Percentiles rank a stretch among this genome's conserved stretches.
Evolutionary conservation across 2,888 invertebrate species (phyloP).

Genomic region (Phaedon cochleariae): DNA sequence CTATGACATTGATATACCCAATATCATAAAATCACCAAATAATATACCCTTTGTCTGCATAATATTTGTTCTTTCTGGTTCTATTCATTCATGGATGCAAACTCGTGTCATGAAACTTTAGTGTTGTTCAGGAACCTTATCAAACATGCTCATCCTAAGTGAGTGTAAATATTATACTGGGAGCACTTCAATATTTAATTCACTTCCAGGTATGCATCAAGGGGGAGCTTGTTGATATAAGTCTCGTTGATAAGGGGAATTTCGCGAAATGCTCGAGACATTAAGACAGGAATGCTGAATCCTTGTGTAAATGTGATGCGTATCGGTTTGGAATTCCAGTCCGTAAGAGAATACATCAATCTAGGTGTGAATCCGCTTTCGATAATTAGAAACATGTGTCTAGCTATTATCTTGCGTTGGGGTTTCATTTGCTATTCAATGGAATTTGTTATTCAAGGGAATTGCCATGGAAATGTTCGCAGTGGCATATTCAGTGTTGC

Average conservation of each 20-base stretch:
- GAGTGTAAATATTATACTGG: conserved; percentile 6
- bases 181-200: conserved; percentile 16
- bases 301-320: neutral
- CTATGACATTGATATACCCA: too few relatives aligned
- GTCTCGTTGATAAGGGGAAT: conserved; percentile 15
- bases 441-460: neutral
- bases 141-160: neutral
- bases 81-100: too few relatives aligned
- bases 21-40: too few relatives aligned
- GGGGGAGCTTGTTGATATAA: conserved; percentile 23
- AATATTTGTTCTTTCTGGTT: too few relatives aligned
- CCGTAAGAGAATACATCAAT: neutral
- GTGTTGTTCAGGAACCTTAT: neutral
- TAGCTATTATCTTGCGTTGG: neutral
- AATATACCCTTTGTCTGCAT: too few relatives aligned
- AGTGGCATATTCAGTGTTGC: too few relatives aligned
- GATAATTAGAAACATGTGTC: conserved; percentile 5
- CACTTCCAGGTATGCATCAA: conserved; percentile 19
- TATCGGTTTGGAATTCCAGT: neutral
- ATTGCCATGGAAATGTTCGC: neutral
- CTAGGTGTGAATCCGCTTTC: neutral
- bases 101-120: neutral
- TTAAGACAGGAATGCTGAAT: conserved; percentile 4
- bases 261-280: neutral
- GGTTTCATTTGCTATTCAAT: neutral